These are phyloP conservation scores for Diacarnus erythraeanus DNA, from an alignment of 37 sponge, comb jelly and placozoan species.

Conservation along the genomic window DNA sequence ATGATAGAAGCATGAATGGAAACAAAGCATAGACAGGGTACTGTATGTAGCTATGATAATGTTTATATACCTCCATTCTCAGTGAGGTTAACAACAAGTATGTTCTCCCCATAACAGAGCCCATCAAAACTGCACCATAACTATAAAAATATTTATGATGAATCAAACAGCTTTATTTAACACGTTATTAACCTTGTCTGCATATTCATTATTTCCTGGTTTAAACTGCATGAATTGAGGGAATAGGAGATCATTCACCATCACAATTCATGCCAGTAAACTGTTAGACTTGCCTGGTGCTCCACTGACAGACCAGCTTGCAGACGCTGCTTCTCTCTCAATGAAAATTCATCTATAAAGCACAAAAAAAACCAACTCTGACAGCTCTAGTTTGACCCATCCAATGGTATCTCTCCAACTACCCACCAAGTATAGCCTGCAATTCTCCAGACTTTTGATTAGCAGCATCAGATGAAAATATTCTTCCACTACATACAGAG, in stretches of 20 bases:
- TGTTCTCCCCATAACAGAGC: conserved; percentile 42
- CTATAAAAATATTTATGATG: background rate
- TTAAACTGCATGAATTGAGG: conserved; percentile 26
- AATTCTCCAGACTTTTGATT: conserved; percentile 47
- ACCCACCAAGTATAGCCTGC: conserved; percentile 45
- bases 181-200: conserved; percentile 19
- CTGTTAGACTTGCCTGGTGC: conserved; percentile 6
- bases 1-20: no score
- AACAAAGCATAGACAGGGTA: no score
- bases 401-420: no score
- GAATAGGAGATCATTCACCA: no score
- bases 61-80: conserved; percentile 55
- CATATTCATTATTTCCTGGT: conserved; percentile 41
- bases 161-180: background rate
- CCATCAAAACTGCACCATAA: conserved; percentile 49
- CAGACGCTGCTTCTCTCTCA: conserved; percentile 9
- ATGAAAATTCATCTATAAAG: conserved; percentile 15
- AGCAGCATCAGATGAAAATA: conserved; percentile 17
- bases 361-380: no score
- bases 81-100: conserved; percentile 47
- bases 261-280: background rate
- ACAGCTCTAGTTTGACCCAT: no score
- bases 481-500: conserved; percentile 55
- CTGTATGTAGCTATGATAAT: no score
- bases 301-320: background rate